These are phyloP conservation scores for Cheumatopsyche charites DNA, from an alignment of 1,140 invertebrate genomes.

Conservation along the genomic window DNA sequence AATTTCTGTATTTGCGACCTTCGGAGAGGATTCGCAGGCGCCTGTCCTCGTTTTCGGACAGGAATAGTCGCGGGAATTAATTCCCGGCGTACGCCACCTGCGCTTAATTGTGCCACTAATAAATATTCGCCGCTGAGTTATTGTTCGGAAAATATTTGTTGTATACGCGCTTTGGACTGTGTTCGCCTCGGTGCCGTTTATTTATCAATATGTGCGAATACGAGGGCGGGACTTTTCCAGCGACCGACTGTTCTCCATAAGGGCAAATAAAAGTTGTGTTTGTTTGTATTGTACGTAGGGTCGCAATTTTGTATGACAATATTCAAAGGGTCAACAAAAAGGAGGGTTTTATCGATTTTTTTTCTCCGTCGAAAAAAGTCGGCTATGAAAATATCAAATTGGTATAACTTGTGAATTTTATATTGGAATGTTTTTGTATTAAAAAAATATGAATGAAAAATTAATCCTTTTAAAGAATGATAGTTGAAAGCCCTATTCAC, in stretches of 20 bases:
- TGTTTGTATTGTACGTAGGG: not conserved
- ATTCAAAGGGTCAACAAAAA: no score
- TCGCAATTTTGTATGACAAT: not conserved
- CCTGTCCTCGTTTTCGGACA: slow-evolving; percentile 2
- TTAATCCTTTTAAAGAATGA: no score
- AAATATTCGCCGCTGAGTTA: slow-evolving; percentile 23
- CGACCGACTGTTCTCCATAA: not conserved
- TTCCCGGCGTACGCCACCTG: slow-evolving; percentile 21
- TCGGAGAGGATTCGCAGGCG: no score
- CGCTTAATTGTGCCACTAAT: slow-evolving; percentile 31
- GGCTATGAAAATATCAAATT: no score
- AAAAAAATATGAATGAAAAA: no score
- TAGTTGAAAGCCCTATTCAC: no score
- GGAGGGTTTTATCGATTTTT: no score
- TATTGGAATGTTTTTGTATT: no score
- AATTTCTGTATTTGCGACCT: no score
- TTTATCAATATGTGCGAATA: slow-evolving; percentile 12
- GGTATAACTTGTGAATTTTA: no score
- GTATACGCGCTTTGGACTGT: not conserved
- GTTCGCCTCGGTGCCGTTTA: not conserved
- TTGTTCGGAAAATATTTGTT: slow-evolving; percentile 18
- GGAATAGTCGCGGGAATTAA: slow-evolving; percentile 25
- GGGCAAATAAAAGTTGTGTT: not conserved
- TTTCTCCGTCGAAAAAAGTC: no score
- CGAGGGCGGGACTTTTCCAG: no score